These are phyloP conservation scores for Sphenopsis melanotis DNA, from an alignment of 2,797 vertebrate genomes.

Conservation along the genomic window DNA sequence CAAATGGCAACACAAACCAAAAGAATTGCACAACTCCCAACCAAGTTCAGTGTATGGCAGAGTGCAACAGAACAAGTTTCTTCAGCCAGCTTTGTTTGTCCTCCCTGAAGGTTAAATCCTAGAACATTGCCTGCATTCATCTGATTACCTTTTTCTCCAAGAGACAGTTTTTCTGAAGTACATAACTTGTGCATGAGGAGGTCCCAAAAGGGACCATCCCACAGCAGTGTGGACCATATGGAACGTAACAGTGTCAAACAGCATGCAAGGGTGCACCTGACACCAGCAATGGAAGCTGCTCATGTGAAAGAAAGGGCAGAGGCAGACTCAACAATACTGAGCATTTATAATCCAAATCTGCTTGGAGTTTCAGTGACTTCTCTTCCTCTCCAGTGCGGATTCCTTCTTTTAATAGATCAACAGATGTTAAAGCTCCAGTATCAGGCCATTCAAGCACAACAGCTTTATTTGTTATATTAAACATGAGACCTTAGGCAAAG, in stretches of 20 bases:
- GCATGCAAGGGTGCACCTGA: not conserved
- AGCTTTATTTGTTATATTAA: not conserved
- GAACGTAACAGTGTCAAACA: not conserved
- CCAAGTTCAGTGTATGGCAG: not conserved
- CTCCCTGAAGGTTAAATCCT: not conserved
- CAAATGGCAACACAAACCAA: not conserved
- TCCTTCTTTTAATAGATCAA: constrained; percentile 28
- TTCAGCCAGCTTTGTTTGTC: not conserved
- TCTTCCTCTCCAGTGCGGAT: constrained; percentile 1
- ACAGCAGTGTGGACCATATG: not conserved
- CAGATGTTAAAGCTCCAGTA: constrained; percentile 45
- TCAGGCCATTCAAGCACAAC: not conserved
- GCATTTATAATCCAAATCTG: constrained; percentile 3
- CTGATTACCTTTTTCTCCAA: not conserved
- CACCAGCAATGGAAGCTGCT: not conserved
- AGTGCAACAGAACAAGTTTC: not conserved
- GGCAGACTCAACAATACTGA: constrained; percentile 9
- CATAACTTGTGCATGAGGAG: constrained; percentile 34
- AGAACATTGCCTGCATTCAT: not conserved
- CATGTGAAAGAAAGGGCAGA: not conserved
- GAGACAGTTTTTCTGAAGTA: not conserved
- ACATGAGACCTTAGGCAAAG: not conserved
- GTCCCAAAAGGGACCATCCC: not conserved
- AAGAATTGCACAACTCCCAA: not conserved
- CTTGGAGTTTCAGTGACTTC: not conserved